These are phyloP conservation scores for Engraulis encrasicolus DNA, from an alignment of 2,113 vertebrate species.

Conservation along the genomic window DNA sequence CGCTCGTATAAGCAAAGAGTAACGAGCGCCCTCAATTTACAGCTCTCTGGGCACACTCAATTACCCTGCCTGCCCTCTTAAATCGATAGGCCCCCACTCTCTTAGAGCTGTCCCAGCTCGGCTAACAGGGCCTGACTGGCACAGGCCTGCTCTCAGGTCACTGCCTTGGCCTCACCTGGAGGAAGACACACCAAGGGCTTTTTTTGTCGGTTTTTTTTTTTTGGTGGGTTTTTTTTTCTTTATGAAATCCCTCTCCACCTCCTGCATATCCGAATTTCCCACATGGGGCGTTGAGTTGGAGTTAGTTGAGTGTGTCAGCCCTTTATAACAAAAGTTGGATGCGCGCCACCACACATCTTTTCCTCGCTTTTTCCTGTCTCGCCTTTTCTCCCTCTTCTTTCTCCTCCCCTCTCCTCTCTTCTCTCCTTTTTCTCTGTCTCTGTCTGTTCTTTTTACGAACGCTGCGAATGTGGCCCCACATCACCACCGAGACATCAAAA, in stretches of 20 bases:
- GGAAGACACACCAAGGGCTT: no score
- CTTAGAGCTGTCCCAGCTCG: neutral
- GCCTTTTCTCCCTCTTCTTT: neutral
- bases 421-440: no score
- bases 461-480: constrained; percentile 47
- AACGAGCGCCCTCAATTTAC: constrained; percentile 62
- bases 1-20: constrained; percentile 63
- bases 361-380: neutral
- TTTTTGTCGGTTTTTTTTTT: neutral
- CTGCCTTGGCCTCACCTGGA: neutral
- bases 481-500: constrained; percentile 63
- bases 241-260: neutral
- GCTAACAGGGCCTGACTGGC: neutral
- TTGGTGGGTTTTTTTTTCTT: neutral
- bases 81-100: constrained; percentile 58
- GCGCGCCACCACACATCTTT: neutral
- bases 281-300: neutral
- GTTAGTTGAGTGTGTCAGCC: neutral
- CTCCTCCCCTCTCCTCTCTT: constrained; percentile 48
- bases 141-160: neutral
- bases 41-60: constrained; percentile 54
- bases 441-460: neutral
- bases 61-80: constrained; percentile 54
- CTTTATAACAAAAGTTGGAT: neutral
- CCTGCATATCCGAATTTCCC: neutral